Base-by-base conservation (phyloP, 2,113 vertebrate species). In the Eulacestoma nigropectus region DNA sequence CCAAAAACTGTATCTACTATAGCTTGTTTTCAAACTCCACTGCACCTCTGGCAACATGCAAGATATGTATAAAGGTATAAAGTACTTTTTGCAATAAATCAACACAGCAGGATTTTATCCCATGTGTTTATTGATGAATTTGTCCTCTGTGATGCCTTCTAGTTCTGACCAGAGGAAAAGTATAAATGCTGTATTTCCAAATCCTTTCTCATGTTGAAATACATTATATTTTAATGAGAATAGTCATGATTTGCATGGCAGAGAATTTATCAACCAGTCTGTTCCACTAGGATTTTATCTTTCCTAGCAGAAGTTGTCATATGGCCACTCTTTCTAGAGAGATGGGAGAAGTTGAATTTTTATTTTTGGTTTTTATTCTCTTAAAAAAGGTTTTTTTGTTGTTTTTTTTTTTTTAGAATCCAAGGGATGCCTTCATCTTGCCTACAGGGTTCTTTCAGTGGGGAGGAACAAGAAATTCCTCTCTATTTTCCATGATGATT, bases 351-450 rank as follows among this genome's bases (percentile, higher is more conserved):
- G 23, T 0, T 29, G 13, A 55, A 16, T 4, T 87, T 83, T 39
- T 35, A 10, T 9, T 81, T 81, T 50, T 32, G 8, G 1, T 1
- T 59, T 90, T 74, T 56, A 11, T 39, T 60, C 3, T 47, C 55
- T 35, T 88, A 8, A 75, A 19, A 19, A 17, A 50, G 13, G 2
- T 30, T 8, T 10, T 30, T 37, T 17, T 11, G 7, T 60, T 30
- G 8, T 7, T 19, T 50, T 6, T 20, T 50, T 6, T 20, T 49
- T 59, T 72, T 63, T 23, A 37, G 33, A 89, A 32, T 88, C 27
- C 5, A 8, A 30, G n/a, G 25, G 18, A 9, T 82, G 14, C 11
- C 9, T 69, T 84, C 10, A 21, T 49, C 33, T 64, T 0, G 0
- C 22, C 29, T 56, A 37, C 26, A 56, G 41, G 15, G 10, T 25